Percentiles rank a stretch among this genome's conserved stretches.
Conservation (phyloP, 2,113 vertebrate genomes). For the Syngnathoides biaculeatus region DNA sequence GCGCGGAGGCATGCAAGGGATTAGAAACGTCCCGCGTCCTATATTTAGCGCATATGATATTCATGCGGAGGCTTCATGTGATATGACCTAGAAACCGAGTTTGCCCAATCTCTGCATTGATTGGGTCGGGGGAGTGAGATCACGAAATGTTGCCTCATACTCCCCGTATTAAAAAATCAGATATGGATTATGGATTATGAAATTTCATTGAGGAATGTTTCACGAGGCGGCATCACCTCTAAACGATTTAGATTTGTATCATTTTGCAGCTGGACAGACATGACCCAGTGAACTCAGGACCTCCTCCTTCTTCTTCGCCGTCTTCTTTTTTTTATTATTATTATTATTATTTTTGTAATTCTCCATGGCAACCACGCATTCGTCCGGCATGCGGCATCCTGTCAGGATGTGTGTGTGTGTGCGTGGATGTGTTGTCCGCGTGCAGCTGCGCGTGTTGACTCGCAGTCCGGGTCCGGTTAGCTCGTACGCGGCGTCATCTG, state of each 20-base stretch:
- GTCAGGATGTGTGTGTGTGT: slow-evolving; percentile 37
- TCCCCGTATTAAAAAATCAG: slow-evolving; percentile 56
- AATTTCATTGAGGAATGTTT: slow-evolving; percentile 52
- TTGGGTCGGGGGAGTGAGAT: not conserved
- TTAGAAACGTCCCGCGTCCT: slow-evolving; percentile 38
- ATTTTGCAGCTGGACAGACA: slow-evolving; percentile 5
- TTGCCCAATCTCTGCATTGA: slow-evolving; percentile 42
- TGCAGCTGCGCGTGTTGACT: slow-evolving; percentile 37
- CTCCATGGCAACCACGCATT: slow-evolving; percentile 25
- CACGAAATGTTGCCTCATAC: slow-evolving; percentile 51
- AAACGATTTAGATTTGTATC: slow-evolving; percentile 1
- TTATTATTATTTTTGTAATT: no score
- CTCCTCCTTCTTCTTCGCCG: slow-evolving; percentile 3
- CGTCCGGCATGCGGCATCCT: slow-evolving; percentile 26
- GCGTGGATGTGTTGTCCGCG: slow-evolving; percentile 24
- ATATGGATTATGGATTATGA: slow-evolving; percentile 59
- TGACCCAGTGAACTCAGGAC: slow-evolving; percentile 1
- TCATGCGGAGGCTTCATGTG: slow-evolving; percentile 3
- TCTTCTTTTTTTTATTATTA: not conserved
- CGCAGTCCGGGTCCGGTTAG: slow-evolving; percentile 8
- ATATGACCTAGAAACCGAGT: slow-evolving; percentile 57
- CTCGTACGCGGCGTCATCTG: slow-evolving; percentile 26
- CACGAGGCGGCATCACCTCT: not conserved
- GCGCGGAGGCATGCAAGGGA: slow-evolving; percentile 45
- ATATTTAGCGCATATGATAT: slow-evolving; percentile 49